phyloP scores from a whole-genome alignment of 2,113 vertebrate genomes.

The Ptilorrhoa leucosticta region DNA sequence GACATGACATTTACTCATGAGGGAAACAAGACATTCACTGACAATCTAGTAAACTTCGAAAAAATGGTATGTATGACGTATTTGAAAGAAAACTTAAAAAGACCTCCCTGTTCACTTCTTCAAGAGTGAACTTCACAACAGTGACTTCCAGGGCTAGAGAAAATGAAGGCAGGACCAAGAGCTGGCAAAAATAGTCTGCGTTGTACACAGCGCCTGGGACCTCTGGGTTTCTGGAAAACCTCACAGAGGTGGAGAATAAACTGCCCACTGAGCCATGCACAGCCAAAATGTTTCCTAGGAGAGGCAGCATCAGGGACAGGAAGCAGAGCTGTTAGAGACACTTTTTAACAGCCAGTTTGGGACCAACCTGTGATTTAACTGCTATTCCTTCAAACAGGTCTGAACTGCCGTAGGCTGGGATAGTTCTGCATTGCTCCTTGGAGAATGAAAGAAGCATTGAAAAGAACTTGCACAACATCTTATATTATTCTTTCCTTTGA shows the following conservation, averaged over 20 bases:
- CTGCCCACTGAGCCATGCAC: background rate
- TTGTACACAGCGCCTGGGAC: background rate
- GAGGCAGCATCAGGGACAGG: background rate
- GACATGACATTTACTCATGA: conserved; percentile 99
- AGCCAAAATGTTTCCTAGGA: conserved; percentile 10
- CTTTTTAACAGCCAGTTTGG: conserved; percentile 9
- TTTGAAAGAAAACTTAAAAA: background rate
- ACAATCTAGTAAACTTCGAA: conserved; percentile 98
- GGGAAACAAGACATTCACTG: conserved; percentile 95
- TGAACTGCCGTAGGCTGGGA: background rate
- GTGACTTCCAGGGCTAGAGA: background rate
- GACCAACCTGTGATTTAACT: conserved; percentile 7
- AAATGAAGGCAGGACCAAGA: background rate
- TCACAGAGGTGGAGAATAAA: background rate
- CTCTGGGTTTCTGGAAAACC: conserved; percentile 3
- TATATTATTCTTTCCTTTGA: conserved; percentile 46
- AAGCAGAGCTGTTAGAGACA: background rate
- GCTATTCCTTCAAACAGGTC: background rate
- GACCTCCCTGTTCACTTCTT: background rate
- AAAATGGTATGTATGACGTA: conserved; percentile 89
- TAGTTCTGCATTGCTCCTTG: background rate
- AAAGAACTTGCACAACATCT: background rate
- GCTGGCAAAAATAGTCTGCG: background rate
- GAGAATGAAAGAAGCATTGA: conserved; percentile 20
- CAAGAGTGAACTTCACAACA: background rate